phyloP scores from a whole-genome alignment of 2,888 invertebrate genomes.

The Meta bourneti region DNA sequence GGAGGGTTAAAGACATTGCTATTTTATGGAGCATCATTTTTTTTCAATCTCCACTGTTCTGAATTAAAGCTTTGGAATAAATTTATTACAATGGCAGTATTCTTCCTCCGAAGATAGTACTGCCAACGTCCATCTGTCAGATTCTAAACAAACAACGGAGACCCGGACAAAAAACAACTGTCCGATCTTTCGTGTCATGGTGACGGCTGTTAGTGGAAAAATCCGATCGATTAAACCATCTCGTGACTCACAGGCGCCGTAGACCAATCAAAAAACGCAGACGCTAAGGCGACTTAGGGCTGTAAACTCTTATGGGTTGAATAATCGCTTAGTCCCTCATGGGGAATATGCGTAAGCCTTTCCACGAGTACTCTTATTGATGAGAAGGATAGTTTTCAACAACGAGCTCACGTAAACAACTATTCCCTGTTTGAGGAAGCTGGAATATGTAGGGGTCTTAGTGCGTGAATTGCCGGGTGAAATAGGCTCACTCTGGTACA shows the following conservation, averaged over 20 bases:
- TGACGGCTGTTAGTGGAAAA: neutral
- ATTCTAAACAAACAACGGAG: neutral
- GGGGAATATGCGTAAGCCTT: neutral
- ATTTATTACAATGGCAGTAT: neutral
- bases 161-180: neutral
- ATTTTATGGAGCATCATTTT: neutral
- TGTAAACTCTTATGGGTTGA: constrained; percentile 22
- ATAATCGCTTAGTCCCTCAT: neutral
- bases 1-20: too few species aligned
- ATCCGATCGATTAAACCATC: constrained; percentile 33
- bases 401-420: too few species aligned
- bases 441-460: too few species aligned
- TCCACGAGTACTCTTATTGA: neutral
- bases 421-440: too few species aligned
- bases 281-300: constrained; percentile 20
- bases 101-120: neutral
- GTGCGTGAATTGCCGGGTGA: too few species aligned
- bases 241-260: constrained; percentile 54
- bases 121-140: neutral
- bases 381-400: too few species aligned
- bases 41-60: neutral
- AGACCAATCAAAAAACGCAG: constrained; percentile 51
- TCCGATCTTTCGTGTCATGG: neutral
- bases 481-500: too few species aligned
- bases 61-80: neutral